phyloP scores from a whole-genome alignment of 2,113 vertebrate genomes.

The Motacilla tschutschensis region DNA sequence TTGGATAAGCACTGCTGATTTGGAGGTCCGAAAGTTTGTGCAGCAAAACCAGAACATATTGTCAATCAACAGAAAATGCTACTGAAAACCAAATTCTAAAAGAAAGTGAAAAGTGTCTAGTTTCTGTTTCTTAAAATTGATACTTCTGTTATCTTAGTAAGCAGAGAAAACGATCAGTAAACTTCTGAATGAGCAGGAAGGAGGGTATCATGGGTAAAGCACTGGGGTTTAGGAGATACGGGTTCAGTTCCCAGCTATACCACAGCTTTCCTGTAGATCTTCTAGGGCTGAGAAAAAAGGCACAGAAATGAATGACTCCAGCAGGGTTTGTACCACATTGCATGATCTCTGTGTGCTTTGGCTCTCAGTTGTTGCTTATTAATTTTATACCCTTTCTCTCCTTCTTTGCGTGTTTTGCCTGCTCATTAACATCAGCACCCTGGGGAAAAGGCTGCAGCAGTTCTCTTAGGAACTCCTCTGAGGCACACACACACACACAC shows the following conservation, averaged over 20 bases:
- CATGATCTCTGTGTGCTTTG: not conserved
- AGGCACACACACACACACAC: not conserved
- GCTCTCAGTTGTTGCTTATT: not conserved
- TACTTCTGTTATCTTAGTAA: constrained; percentile 56
- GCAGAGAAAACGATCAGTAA: constrained; percentile 35
- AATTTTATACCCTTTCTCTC: constrained; percentile 17
- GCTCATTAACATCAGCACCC: constrained; percentile 1
- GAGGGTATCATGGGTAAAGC: constrained; percentile 48
- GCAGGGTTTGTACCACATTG: not conserved
- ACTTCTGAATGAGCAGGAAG: constrained; percentile 49
- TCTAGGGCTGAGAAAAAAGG: not conserved
- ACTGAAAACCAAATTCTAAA: constrained; percentile 14
- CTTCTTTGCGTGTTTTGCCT: not conserved
- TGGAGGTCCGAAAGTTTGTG: not conserved
- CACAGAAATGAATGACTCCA: constrained; percentile 11
- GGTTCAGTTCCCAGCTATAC: constrained; percentile 22
- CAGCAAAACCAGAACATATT: not conserved
- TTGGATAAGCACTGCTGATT: not conserved
- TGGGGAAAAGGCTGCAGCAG: not conserved
- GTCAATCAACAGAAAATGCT: constrained; percentile 25
- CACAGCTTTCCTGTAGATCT: constrained; percentile 41
- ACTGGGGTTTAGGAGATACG: constrained; percentile 1
- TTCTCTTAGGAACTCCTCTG: not conserved
- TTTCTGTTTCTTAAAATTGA: constrained; percentile 57
- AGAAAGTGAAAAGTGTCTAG: constrained; percentile 31